Base-by-base conservation (phyloP, 2,888 invertebrate species). In the Resseliella maxima region DNA sequence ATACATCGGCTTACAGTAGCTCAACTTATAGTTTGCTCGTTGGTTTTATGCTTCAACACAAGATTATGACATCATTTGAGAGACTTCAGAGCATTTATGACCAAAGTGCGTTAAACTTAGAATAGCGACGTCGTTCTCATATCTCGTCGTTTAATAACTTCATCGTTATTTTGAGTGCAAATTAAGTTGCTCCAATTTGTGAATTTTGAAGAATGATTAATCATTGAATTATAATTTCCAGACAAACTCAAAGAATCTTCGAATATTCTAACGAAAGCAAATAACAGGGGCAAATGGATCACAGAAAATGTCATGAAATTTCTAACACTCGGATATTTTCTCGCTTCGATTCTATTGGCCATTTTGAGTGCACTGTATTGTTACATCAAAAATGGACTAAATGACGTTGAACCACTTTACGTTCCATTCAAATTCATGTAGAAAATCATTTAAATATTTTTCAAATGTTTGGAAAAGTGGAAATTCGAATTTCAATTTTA, bases 371-470 rank as follows among this genome's bases (percentile, higher is more conserved):
- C 72, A 12, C 72, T 72, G 2, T 72, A 72, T 35, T 31, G 72
- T 72, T 31, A 31, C 15, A 10, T 72, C 18, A 15, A 15, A 15
- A 72, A 72, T 72, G 72, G 72, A 15, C 15, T 72, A 10, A 31
- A 10, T 72, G 72, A 1, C 31, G 31, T 72, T 0, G n/a, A 72
- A 72, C 72, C 2, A n/a, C 72, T 72, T 27, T 72, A 72, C 31
- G 72, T 72, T n/a, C 72, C 72, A 15, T 72, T 72, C 15, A 72
- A 72, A 72, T 72, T 72, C 31, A 72, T 72, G 72, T 72, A 72
- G 18, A n/a, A 8, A 27, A 59, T 72, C 72, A 72, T 72, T 72
- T 2, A 2, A 21, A 50, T 50, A 50, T 8, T 72, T 31, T 31
- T 5, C 27, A 59, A 24, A n/a, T 15, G 8, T 35, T 72, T 27